Base-by-base conservation (phyloP, 37 sponge, comb jelly and placozoan species). In the Spongia lamella region DNA sequence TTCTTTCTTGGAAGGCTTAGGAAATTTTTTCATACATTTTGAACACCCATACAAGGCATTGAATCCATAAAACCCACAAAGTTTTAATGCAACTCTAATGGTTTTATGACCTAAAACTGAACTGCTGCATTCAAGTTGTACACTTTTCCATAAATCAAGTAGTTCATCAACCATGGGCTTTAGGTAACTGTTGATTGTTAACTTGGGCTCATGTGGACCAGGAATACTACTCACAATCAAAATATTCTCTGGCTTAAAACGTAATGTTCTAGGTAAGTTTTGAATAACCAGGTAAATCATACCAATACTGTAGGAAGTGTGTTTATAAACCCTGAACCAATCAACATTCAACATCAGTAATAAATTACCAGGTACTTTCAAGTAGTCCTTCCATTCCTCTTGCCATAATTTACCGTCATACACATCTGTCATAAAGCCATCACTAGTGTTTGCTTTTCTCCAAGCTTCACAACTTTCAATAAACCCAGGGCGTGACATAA, bases 401-500 rank as follows among this genome's bases (percentile, higher is more conserved):
- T 73, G 63, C 86, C 86, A 86, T n/a, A 79, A 15, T 0, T 51
- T 56, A 6, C 86, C 81, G 57, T 79, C 81, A 67, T 79, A 78
- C 2, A 85, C 37, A 64, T 85, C 86, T 34, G 60, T 30, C 21
- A 79, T 50, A 3, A 66, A 30, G 9, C 27, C 52, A 61, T 58
- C 20, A 68, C 36, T 43, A 9, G 9, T 43, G 9, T 5, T 43
- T 13, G 5, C 7, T 13, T 43, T 5, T 64, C 65, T 64, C 65
- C 38, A 36, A 21, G 3, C 32, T 3, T 64, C 31, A 43, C 47
- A 43, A 9, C 26, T 24, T 29, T 36, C 31, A 31, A 33, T 32
- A 21, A 36, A 7, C 31, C 35, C 65, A 64, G 35, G 38, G 26
- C 38, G 26, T 29, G 26, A 31, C 65, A 64, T 38, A 64, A 64